Conservation (phyloP, 2,113 vertebrate genomes). For the Asarcornis scutulata region DNA sequence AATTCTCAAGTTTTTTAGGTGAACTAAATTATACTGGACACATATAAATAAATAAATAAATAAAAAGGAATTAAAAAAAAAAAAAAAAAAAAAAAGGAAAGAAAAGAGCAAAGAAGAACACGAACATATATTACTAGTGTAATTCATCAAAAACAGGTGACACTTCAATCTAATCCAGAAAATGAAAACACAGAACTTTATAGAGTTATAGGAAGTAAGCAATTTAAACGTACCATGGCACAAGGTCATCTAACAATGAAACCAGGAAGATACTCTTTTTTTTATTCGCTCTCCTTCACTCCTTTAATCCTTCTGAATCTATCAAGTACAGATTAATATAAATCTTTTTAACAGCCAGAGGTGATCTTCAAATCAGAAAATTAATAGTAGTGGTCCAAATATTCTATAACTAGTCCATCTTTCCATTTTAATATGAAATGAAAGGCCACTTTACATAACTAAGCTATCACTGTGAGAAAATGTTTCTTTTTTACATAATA, state of each 20-base stretch:
- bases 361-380: conserved; percentile 77
- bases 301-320: conserved; percentile 64
- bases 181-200: conserved; percentile 87
- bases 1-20: conserved; percentile 61
- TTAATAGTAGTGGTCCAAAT: conserved; percentile 67
- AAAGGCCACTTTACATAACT: conserved; percentile 54
- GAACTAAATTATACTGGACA: conserved; percentile 79
- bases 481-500: conserved; percentile 62
- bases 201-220: conserved; percentile 86
- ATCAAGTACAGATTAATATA: conserved; percentile 72
- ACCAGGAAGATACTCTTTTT: conserved; percentile 71
- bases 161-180: conserved; percentile 86
- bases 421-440: conserved; percentile 63
- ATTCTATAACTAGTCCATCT: conserved; percentile 53
- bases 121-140: conserved; percentile 82
- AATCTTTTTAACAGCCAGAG: conserved; percentile 70
- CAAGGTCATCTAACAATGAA: conserved; percentile 81
- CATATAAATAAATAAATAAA: conserved; percentile 73
- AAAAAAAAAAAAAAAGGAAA: neutral
- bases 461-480: conserved; percentile 24
- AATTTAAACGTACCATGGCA: conserved; percentile 80
- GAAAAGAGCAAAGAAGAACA: conserved; percentile 80
- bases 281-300: conserved; percentile 60
- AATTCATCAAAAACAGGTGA: conserved; percentile 84
- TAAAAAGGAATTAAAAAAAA: conserved; percentile 50